A percentile compares a stretch with the other conserved stretches of the same genome.
Conservation (phyloP, 2,888 invertebrate genomes). For the Dichetophora obliterata region DNA sequence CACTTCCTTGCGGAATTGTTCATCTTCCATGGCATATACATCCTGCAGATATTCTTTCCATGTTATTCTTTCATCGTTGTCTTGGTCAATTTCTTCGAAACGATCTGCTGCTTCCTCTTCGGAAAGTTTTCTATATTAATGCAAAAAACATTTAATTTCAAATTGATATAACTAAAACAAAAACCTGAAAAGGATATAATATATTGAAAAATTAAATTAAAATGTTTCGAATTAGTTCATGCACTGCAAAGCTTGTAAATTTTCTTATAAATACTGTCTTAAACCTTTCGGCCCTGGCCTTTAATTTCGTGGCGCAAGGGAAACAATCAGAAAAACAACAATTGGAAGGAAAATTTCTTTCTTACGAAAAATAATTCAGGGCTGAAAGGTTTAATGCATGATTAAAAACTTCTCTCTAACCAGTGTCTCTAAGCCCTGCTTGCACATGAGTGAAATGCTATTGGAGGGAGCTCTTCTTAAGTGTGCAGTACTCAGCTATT, state of each 20-base stretch:
- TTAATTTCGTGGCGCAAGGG: no score
- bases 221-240: background rate
- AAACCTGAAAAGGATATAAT: no score
- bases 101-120: slow-evolving; percentile 90
- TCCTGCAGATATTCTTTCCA: slow-evolving; percentile 94
- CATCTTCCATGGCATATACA: slow-evolving; percentile 83
- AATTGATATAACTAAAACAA: no score
- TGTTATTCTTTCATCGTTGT: slow-evolving; percentile 84
- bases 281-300: no score
- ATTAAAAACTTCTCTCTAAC: background rate
- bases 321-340: no score
- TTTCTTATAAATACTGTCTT: background rate
- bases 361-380: no score
- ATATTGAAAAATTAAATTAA: no score
- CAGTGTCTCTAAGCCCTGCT: no score
- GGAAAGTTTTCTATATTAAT: slow-evolving; percentile 77
- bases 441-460: no score
- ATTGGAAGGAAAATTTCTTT: no score
- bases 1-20: slow-evolving; percentile 68
- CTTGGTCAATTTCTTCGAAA: slow-evolving; percentile 86
- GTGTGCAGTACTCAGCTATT: background rate
- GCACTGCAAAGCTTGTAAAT: background rate
- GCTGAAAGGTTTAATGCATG: no score
- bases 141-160: background rate
- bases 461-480: background rate